phyloP scores from a whole-genome alignment of 2,113 vertebrate genomes.

The Paramormyrops kingsleyae region DNA sequence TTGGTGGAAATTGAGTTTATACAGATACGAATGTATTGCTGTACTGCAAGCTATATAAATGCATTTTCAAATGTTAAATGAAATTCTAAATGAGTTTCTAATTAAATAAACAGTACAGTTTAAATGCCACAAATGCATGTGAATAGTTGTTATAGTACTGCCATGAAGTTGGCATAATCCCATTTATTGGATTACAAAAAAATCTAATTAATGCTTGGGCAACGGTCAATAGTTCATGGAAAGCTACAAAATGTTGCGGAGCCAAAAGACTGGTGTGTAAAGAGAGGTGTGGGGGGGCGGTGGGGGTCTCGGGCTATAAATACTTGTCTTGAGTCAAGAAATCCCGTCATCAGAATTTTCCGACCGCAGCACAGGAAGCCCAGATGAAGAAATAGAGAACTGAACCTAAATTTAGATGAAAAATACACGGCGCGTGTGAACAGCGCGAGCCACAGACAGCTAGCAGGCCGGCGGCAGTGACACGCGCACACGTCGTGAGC shows the following conservation, averaged over 20 bases:
- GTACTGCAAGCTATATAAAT: not conserved
- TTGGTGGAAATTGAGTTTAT: not conserved
- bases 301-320: slow-evolving; percentile 50
- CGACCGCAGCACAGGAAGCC: slow-evolving; percentile 70
- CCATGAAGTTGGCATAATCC: not conserved
- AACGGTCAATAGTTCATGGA: not conserved
- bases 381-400: slow-evolving; percentile 66
- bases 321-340: slow-evolving; percentile 58
- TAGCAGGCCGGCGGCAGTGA: not conserved
- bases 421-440: slow-evolving; percentile 11
- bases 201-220: not conserved
- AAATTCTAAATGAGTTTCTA: not conserved
- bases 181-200: not conserved
- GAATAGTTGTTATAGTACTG: not conserved
- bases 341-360: slow-evolving; percentile 71
- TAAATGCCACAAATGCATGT: not conserved
- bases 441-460: not conserved
- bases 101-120: not conserved
- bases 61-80: not conserved
- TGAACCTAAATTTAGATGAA: slow-evolving; percentile 55
- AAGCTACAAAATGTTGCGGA: not conserved
- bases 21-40: not conserved
- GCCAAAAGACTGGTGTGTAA: slow-evolving; percentile 12
- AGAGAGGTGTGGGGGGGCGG: not conserved
- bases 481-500: not conserved